These are phyloP conservation scores for Zosterops lateralis DNA, from an alignment of 2,113 vertebrate species.

Conservation along the genomic window DNA sequence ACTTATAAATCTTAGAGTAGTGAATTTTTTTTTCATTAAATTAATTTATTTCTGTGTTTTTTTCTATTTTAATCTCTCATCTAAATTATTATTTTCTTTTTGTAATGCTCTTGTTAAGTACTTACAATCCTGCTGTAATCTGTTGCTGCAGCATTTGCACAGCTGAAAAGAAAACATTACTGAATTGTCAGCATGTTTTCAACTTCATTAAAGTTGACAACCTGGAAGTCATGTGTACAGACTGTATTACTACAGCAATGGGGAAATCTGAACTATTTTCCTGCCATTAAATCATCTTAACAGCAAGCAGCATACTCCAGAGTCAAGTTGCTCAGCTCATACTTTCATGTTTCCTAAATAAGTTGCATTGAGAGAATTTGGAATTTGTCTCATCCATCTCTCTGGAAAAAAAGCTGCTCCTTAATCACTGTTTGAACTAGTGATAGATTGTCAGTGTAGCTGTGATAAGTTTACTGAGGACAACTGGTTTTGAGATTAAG, in stretches of 20 bases:
- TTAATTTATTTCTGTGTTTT: conserved; percentile 33
- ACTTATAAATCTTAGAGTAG: neutral
- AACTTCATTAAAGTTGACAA: conserved; percentile 69
- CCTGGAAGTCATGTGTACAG: conserved; percentile 57
- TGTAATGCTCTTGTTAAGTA: conserved; percentile 39
- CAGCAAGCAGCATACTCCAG: neutral
- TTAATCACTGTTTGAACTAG: neutral
- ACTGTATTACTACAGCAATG: neutral
- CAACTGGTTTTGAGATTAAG: neutral
- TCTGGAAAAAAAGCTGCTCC: neutral
- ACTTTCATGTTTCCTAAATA: neutral
- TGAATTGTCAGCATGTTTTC: conserved; percentile 63
- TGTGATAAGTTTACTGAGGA: neutral
- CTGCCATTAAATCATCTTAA: conserved; percentile 29
- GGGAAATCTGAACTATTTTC: conserved; percentile 19
- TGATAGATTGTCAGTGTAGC: neutral
- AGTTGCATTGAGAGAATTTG: neutral
- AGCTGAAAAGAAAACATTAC: conserved; percentile 60
- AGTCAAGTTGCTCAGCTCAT: neutral
- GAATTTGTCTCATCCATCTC: neutral
- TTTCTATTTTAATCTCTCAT: neutral
- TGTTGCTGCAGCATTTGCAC: conserved; percentile 53
- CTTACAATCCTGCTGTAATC: conserved; percentile 54
- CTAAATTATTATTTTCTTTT: conserved; percentile 42
- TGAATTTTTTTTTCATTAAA: neutral